phyloP scores from a whole-genome alignment of 2,797 vertebrate species.

The Tangara arthus region DNA sequence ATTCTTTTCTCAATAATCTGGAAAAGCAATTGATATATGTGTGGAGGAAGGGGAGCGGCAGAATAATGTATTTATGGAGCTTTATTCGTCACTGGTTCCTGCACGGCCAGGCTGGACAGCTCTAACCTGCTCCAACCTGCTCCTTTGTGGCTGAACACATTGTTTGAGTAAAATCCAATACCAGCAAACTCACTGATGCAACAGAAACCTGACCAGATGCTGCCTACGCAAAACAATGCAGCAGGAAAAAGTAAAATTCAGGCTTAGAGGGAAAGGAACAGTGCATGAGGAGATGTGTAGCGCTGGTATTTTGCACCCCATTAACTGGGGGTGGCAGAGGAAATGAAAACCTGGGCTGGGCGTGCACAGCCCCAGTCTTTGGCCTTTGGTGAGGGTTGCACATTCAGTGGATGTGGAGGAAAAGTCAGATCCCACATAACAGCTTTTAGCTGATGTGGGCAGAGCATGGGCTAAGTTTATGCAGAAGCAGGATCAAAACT shows the following conservation, averaged over 20 bases:
- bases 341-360: neutral
- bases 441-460: neutral
- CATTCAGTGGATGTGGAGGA: neutral
- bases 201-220: neutral
- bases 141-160: neutral
- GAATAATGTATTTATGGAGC: neutral
- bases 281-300: neutral
- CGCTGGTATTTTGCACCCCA: neutral
- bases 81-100: neutral
- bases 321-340: neutral
- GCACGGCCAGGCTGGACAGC: neutral
- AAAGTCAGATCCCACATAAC: neutral
- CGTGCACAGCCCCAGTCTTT: neutral
- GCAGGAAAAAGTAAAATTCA: neutral
- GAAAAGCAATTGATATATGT: neutral
- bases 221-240: neutral
- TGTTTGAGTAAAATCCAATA: neutral
- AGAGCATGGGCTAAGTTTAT: neutral
- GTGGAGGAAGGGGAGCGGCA: slow-evolving; percentile 1
- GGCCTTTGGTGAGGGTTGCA: neutral
- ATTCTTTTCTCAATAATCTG: neutral
- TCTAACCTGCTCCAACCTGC: neutral
- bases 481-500: neutral
- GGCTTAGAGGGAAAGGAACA: neutral
- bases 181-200: neutral